Base-by-base conservation (phyloP, 30 jellyfish, hydroid and myxozoan species). In the Mastigias papua region DNA sequence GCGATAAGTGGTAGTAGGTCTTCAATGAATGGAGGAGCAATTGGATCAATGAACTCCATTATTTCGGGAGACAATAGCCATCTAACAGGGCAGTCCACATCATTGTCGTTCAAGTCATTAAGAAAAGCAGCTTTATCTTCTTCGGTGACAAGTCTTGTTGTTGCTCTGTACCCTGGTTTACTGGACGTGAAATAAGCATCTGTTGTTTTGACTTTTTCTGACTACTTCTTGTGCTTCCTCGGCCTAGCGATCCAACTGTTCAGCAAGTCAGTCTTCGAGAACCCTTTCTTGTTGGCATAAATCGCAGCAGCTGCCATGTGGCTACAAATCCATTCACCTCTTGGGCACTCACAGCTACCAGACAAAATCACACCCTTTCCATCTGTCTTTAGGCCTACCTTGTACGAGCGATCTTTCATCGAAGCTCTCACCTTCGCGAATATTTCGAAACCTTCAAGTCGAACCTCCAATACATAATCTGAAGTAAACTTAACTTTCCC, bases 41-140 rank as follows among this genome's bases (percentile, higher is more conserved):
- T 76, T 51, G 74, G 74, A 33, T 76, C 87, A 51, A 42, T 31
- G 30, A 30, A 42, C 13, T 42, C 54, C 72, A 22, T 76, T 57
- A 27, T 46, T 42, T 22, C 87, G 54, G 87, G 87, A 46, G 87
- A 76, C 31, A 51, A 51, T 51, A 76, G 32, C 87, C 87, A 76
- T 76, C 87, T 48, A 76, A 76, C 35, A 13, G 87, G 87, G 74
- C 87, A 76, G 72, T 76, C 87, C 49, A 76, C 87, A 76, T 76
- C 67, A 30, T 51, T 50, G 35, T 20, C 67, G 16, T 0, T 76
- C 42, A 76, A 51, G 26, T 76, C 74, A 20, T 58, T 48, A 32
- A 76, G 54, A 76, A 76, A 76, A 25, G 72, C 31, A 21, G 31
- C 48, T 51, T 51, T 46, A 76, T 76, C 87, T 57, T 76, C 87